These are phyloP conservation scores for Tortricodes alternella DNA, from an alignment of 2,888 invertebrate species.

Conservation along the genomic window DNA sequence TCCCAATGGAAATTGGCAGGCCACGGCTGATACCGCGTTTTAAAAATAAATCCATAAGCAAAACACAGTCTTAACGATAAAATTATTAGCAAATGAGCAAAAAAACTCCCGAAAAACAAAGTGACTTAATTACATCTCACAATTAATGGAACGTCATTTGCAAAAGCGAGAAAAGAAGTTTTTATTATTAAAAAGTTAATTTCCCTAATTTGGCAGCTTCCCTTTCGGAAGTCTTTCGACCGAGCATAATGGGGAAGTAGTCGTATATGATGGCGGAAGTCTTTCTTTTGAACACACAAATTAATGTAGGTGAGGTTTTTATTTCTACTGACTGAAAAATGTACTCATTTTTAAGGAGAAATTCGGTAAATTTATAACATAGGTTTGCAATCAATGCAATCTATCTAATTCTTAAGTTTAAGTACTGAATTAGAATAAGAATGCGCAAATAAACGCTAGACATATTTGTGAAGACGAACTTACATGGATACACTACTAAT, in stretches of 20 bases:
- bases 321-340: no score
- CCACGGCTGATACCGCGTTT: no score
- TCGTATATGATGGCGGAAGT: conserved; percentile 53
- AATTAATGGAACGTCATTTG: conserved; percentile 75
- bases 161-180: conserved; percentile 57
- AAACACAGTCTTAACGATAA: conserved; percentile 7
- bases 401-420: no score
- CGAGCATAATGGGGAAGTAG: conserved; percentile 53
- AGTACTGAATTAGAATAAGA: no score
- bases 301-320: no score
- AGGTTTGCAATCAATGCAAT: no score
- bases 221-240: conserved; percentile 55
- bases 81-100: conserved; percentile 27
- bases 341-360: no score
- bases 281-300: conserved; percentile 35
- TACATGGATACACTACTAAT: no score
- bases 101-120: conserved; percentile 38
- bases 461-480: no score
- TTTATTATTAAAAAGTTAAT: conserved; percentile 74
- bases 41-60: conserved; percentile 4
- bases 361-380: no score
- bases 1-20: background rate
- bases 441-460: no score
- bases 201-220: conserved; percentile 72
- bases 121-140: conserved; percentile 64